Conservation (phyloP, 1,140 invertebrate species). For the Acromyrmex heyeri region DNA sequence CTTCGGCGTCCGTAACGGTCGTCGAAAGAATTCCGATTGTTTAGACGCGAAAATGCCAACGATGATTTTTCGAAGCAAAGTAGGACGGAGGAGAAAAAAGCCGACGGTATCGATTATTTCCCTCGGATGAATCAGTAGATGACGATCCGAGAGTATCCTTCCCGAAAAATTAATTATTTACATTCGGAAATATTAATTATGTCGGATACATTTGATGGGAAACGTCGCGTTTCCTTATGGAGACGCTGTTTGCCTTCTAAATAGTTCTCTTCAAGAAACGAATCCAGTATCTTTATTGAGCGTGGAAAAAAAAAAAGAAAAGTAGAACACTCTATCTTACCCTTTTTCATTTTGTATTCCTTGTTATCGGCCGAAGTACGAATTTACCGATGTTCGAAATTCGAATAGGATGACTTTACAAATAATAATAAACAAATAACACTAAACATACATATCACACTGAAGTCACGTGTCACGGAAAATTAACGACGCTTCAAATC, state of each 20-base stretch:
- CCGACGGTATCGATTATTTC: slow-evolving; percentile 6
- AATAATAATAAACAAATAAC: background rate
- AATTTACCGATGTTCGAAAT: background rate
- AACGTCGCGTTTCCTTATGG: too few species aligned
- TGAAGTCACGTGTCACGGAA: background rate
- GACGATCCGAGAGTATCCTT: background rate
- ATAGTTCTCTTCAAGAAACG: background rate
- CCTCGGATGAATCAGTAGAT: background rate
- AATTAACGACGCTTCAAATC: background rate
- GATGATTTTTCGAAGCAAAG: background rate
- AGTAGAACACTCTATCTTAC: background rate
- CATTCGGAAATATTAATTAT: too few species aligned
- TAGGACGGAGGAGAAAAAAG: background rate
- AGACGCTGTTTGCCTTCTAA: background rate
- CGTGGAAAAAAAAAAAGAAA: background rate
- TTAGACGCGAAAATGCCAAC: background rate
- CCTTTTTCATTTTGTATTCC: slow-evolving; percentile 14
- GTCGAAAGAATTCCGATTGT: background rate
- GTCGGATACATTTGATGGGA: too few species aligned
- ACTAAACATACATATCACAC: background rate
- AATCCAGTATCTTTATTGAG: background rate
- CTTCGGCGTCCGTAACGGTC: slow-evolving; percentile 24
- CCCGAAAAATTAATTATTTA: background rate
- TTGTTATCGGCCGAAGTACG: background rate
- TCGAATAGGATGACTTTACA: background rate